phyloP scores from a whole-genome alignment of 2,113 vertebrate genomes.

The Catagonus wagneri region DNA sequence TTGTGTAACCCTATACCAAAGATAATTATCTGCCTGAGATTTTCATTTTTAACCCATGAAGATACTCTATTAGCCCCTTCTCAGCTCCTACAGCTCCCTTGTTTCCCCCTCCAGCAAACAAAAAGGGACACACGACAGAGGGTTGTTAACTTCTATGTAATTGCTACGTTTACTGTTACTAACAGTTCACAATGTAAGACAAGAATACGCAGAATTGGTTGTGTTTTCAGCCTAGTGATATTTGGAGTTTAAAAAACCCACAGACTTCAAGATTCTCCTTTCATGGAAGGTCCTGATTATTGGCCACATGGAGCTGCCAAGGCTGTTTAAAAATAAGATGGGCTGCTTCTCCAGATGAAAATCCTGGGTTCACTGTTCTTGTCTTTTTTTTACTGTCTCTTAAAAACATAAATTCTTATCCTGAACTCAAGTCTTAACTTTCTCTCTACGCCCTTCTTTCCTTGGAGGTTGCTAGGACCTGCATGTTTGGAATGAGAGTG shows the following conservation, averaged over 20 bases:
- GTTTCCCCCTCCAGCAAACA: constrained; percentile 36
- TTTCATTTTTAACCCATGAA: constrained; percentile 77
- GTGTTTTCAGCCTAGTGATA: constrained; percentile 12
- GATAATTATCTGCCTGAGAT: constrained; percentile 74
- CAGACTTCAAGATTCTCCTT: constrained; percentile 28
- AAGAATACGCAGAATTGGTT: constrained; percentile 19
- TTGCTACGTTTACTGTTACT: constrained; percentile 32
- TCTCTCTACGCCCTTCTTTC: background rate
- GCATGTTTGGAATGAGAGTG: background rate
- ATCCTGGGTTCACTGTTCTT: background rate
- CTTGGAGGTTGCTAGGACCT: background rate
- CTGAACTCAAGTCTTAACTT: background rate
- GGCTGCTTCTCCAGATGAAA: background rate
- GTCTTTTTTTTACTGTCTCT: background rate
- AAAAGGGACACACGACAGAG: background rate
- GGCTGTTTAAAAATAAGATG: constrained; percentile 10
- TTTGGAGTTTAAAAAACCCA: constrained; percentile 47
- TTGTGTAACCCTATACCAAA: constrained; percentile 77
- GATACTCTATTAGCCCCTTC: background rate
- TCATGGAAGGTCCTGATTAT: background rate
- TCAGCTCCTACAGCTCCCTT: background rate
- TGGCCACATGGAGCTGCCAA: background rate
- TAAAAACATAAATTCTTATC: background rate
- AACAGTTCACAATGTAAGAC: constrained; percentile 2
- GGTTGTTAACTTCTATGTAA: background rate